phyloP scores from a whole-genome alignment of 1,140 invertebrate genomes.

The Pogonomyrmex barbatus region DNA sequence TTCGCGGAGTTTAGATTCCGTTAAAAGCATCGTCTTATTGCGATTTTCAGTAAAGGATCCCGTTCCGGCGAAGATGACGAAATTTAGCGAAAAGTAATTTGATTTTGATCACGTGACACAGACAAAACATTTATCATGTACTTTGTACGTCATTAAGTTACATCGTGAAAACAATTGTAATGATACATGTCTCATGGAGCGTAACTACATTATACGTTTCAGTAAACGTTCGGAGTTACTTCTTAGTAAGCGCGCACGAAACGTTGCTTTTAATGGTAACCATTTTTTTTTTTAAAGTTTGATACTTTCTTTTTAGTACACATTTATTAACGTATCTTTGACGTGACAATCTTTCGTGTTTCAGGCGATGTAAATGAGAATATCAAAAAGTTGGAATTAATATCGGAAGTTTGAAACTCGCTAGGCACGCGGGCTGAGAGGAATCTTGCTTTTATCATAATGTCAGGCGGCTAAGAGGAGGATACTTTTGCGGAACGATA shows the following conservation, averaged over 20 bases:
- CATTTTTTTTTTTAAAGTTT: background rate
- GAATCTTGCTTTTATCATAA: conserved; percentile 49
- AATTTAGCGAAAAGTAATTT: background rate
- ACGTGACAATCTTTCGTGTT: background rate
- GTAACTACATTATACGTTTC: background rate
- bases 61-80: background rate
- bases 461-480: background rate
- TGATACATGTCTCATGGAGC: background rate
- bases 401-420: conserved; percentile 36
- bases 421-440: conserved; percentile 9
- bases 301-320: background rate
- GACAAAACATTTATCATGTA: background rate
- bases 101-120: background rate
- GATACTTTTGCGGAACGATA: conserved; percentile 15
- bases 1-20: conserved; percentile 31
- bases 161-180: background rate
- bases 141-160: background rate
- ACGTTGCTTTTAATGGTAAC: background rate
- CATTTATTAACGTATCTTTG: background rate
- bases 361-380: conserved; percentile 31
- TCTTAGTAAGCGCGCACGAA: background rate
- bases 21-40: conserved; percentile 8
- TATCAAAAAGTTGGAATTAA: conserved; percentile 54
- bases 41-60: background rate
- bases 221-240: conserved; percentile 11